Evolutionary conservation across 2,113 vertebrate species (phyloP).

Genomic region (Stomatorhinus ivindoensis): DNA sequence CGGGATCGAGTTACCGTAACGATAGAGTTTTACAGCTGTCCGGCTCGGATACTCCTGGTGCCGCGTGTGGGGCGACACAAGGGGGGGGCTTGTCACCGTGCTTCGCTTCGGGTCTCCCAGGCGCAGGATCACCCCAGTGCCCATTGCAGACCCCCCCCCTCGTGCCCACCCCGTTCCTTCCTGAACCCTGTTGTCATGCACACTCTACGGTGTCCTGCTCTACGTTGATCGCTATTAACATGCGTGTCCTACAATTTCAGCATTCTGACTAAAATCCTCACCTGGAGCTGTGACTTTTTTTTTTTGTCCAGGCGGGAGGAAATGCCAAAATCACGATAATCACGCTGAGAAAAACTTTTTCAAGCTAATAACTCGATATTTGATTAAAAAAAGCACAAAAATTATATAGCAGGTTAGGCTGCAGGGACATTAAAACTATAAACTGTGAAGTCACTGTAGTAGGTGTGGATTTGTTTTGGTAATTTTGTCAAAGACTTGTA

Average conservation of each 20-base stretch:
- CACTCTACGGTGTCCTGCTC: not conserved
- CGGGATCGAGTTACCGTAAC: slow-evolving; percentile 5
- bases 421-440: not conserved
- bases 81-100: not conserved
- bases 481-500: not conserved
- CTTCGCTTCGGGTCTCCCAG: too few species aligned
- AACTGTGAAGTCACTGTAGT: not conserved
- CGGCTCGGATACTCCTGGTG: not conserved
- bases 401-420: not conserved
- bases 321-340: not conserved
- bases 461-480: not conserved
- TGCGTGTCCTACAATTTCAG: not conserved
- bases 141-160: not conserved
- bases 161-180: not conserved
- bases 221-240: not conserved
- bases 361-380: not conserved
- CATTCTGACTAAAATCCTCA: not conserved
- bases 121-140: too few species aligned
- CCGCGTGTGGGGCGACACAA: not conserved
- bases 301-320: not conserved
- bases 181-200: not conserved
- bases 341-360: not conserved
- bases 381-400: not conserved
- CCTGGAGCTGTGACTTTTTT: not conserved
- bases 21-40: slow-evolving; percentile 13